A percentile compares a stretch with the other conserved stretches of the same genome.
These are phyloP conservation scores for Crotalus tigris DNA, from an alignment of 2,113 vertebrate genomes.

Conservation along the genomic window DNA sequence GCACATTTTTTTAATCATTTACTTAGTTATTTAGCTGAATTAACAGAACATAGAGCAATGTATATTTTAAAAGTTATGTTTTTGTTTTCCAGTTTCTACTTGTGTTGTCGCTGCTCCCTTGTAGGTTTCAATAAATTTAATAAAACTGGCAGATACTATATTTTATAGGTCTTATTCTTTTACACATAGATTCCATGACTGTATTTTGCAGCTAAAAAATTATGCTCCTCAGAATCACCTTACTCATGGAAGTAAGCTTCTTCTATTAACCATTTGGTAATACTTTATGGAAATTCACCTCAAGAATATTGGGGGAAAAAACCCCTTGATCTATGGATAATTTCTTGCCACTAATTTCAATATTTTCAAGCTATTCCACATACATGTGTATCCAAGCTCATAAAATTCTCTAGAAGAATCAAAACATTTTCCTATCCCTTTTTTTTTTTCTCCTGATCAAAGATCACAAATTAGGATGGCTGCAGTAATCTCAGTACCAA, in stretches of 20 bases:
- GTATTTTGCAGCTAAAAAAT: conserved; percentile 12
- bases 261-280: not conserved
- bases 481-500: not conserved
- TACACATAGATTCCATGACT: not conserved
- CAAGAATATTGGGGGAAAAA: conserved; percentile 31
- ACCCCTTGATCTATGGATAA: not conserved
- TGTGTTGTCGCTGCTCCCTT: not conserved
- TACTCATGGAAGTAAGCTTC: not conserved
- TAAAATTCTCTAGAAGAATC: not conserved
- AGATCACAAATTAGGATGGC: not conserved
- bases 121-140: not conserved
- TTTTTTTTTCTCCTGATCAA: not conserved
- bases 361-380: not conserved
- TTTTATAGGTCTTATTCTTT: not conserved
- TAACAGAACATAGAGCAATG: not conserved
- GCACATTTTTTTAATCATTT: not conserved
- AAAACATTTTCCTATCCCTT: not conserved
- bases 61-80: not conserved
- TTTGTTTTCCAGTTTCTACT: not conserved
- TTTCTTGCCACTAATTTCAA: not conserved
- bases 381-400: not conserved
- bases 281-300: not conserved
- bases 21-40: not conserved
- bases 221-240: conserved; percentile 28
- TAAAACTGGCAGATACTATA: not conserved